A percentile compares a stretch with the other conserved stretches of the same genome.
These are phyloP conservation scores for Montipora capitata DNA, from an alignment of 92 coral and sea anemone species.

Conservation along the genomic window DNA sequence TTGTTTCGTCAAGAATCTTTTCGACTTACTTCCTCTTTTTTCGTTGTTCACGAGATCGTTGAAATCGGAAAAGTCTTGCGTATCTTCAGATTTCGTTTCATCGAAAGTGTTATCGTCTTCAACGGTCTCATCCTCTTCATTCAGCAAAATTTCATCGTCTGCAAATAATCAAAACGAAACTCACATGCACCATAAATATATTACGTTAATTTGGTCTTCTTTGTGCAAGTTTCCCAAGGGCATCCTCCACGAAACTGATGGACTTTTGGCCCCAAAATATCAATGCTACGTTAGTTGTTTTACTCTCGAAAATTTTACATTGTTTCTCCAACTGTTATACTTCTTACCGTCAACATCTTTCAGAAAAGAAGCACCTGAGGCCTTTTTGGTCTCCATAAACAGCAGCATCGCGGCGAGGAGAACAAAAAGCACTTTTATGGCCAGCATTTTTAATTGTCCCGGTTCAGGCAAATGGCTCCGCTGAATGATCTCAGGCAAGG, in stretches of 20 bases:
- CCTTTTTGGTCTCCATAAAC: conserved; percentile 5
- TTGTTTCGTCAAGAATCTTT: neutral
- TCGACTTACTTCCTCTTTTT: conserved; percentile 16
- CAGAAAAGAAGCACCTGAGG: conserved; percentile 16
- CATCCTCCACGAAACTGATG: neutral
- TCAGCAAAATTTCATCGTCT: conserved; percentile 31
- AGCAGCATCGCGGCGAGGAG: conserved; percentile 13
- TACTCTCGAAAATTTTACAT: too few relatives aligned
- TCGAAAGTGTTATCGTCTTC: neutral
- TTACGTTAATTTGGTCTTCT: too few relatives aligned
- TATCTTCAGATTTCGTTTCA: neutral
- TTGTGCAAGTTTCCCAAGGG: too few relatives aligned
- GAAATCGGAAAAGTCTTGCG: neutral
- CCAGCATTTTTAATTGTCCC: conserved; percentile 4
- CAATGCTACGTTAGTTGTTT: too few relatives aligned
- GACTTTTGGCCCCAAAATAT: too few relatives aligned
- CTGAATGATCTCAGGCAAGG: neutral
- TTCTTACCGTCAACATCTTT: conserved; percentile 38
- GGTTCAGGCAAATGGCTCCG: neutral
- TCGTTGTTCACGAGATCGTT: neutral
- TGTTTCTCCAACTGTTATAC: neutral
- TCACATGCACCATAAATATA: neutral
- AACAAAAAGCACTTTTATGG: conserved; percentile 20
- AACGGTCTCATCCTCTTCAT: neutral
- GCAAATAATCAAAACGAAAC: neutral